Evolutionary conservation across 2,113 vertebrate species (phyloP).

Genomic region (Lethenteron camtschaticum): DNA sequence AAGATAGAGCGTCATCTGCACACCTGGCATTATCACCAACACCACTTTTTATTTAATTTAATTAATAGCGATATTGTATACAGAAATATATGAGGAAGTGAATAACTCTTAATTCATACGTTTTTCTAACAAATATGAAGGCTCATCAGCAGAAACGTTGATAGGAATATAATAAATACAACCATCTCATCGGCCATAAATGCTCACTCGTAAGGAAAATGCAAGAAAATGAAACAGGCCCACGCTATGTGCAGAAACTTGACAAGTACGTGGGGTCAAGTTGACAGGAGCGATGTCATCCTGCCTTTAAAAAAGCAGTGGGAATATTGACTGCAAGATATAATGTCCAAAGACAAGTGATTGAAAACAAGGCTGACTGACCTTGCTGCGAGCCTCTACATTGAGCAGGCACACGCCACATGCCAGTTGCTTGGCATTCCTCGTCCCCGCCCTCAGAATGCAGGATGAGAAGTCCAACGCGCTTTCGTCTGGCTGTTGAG

Average conservation of each 20-base stretch:
- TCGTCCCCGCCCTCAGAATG: conserved; percentile 76
- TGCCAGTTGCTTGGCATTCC: conserved; percentile 84
- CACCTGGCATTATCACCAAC: not conserved
- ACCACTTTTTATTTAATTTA: not conserved
- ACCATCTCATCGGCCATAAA: no score
- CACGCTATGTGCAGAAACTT: no score
- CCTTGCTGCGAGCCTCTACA: conserved; percentile 77
- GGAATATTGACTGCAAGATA: not conserved
- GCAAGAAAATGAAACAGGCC: no score
- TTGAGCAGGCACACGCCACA: conserved; percentile 91
- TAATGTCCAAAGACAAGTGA: not conserved
- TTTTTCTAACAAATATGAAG: no score
- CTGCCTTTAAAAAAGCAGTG: no score
- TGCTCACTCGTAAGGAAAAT: no score
- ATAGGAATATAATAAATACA: no score
- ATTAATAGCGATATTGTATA: no score
- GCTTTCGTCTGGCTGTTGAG: conserved; percentile 61
- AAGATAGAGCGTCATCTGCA: conserved; percentile 10
- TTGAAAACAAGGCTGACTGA: conserved; percentile 16
- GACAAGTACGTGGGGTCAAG: no score
- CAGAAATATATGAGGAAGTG: not conserved
- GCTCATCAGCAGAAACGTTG: no score
- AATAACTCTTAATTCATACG: not conserved
- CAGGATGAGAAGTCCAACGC: conserved; percentile 91
- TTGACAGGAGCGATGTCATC: no score